These are phyloP conservation scores for Octodon degus DNA, from an alignment of 2,113 vertebrate genomes.

Conservation along the genomic window DNA sequence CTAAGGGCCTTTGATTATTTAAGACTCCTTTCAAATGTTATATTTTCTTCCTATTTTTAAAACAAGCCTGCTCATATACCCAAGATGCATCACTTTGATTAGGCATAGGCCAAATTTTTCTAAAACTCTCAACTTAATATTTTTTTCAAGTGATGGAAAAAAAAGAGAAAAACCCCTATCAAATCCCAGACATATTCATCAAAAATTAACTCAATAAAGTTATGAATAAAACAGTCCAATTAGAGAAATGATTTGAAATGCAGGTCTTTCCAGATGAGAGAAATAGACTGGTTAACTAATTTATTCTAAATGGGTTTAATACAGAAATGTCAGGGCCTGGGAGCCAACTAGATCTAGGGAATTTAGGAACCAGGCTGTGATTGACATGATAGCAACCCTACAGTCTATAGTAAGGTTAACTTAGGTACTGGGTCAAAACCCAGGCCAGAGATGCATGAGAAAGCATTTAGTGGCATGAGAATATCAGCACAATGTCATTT, in stretches of 20 bases:
- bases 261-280: conserved; percentile 34
- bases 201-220: conserved; percentile 75
- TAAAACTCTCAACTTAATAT: conserved; percentile 56
- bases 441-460: neutral
- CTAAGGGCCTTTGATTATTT: conserved; percentile 33
- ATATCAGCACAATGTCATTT: neutral
- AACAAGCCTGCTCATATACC: conserved; percentile 6
- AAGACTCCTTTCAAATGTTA: neutral
- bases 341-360: neutral
- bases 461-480: neutral
- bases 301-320: conserved; percentile 61
- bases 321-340: conserved; percentile 54
- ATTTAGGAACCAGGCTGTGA: neutral
- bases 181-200: conserved; percentile 55
- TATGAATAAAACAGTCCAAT: conserved; percentile 61
- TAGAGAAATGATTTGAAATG: conserved; percentile 71
- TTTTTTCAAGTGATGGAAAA: conserved; percentile 23
- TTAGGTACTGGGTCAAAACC: conserved; percentile 18
- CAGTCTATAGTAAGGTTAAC: neutral
- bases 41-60: conserved; percentile 30
- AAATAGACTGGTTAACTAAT: conserved; percentile 66
- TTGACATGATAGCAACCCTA: neutral
- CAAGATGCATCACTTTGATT: neutral
- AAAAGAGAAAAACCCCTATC: neutral
- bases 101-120: conserved; percentile 38